A percentile compares a stretch with the other conserved stretches of the same genome.
Conservation (phyloP, 2,888 invertebrate genomes). For the Schrankia costaestrigalis region DNA sequence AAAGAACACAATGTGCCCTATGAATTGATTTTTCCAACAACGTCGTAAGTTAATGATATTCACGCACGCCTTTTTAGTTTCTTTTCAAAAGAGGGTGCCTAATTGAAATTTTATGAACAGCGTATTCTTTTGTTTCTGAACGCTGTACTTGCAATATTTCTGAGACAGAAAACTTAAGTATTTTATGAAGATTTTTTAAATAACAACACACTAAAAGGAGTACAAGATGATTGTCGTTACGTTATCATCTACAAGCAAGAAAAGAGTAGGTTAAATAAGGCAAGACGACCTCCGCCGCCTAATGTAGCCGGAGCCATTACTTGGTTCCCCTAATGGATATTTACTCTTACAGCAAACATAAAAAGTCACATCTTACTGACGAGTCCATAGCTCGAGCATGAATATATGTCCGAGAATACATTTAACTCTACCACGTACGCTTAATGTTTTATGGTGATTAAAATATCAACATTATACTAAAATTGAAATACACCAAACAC, state of each 20-base stretch:
- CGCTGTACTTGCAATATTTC: conserved; percentile 11
- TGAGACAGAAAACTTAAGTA: conserved; percentile 21
- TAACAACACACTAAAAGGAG: conserved; percentile 21
- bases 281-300: conserved; percentile 51
- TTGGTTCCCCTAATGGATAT: conserved; percentile 65
- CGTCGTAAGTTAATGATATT: conserved; percentile 23
- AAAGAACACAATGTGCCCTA: conserved; percentile 17
- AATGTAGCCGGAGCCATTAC: conserved; percentile 61
- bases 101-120: conserved; percentile 34
- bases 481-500: too few species aligned
- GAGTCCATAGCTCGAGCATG: conserved; percentile 42
- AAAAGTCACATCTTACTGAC: conserved; percentile 58
- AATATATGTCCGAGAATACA: conserved; percentile 13
- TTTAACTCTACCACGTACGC: conserved; percentile 13
- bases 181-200: conserved; percentile 11
- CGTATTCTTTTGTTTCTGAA: conserved; percentile 16
- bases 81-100: conserved; percentile 16
- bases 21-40: conserved; percentile 25
- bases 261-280: conserved; percentile 49
- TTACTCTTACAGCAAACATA: conserved; percentile 60
- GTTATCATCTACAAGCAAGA: conserved; percentile 38
- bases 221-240: conserved; percentile 29
- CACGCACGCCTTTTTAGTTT: conserved; percentile 21
- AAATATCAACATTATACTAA: too few species aligned
- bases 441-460: conserved; percentile 9